Conservation (phyloP, 2,888 invertebrate genomes). For the Rhamphomyia laevipes region DNA sequence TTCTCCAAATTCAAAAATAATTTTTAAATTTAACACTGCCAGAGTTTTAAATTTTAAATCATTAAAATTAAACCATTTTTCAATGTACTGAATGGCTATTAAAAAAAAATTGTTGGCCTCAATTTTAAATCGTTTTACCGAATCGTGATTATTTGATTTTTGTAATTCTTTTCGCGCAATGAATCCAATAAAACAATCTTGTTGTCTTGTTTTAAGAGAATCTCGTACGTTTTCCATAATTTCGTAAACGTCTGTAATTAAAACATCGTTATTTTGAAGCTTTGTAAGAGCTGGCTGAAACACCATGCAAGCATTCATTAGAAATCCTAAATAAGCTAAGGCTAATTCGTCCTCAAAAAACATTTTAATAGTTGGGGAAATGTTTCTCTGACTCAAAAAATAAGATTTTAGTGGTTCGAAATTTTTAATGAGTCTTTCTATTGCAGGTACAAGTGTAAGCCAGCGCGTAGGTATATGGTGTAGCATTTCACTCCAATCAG, state of each 20-base stretch:
- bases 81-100: background rate
- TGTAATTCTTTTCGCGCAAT: background rate
- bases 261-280: background rate
- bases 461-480: conserved; percentile 1
- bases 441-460: background rate
- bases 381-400: conserved; percentile 1
- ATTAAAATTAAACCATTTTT: background rate
- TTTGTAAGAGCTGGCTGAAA: background rate
- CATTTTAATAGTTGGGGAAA: background rate
- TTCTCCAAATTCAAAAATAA: background rate
- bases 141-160: background rate
- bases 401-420: conserved; percentile 1
- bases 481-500: conserved; percentile 1
- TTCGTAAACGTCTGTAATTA: conserved; percentile 1
- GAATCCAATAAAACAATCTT: background rate
- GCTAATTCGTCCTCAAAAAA: conserved; percentile 2
- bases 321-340: background rate
- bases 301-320: conserved; percentile 1
- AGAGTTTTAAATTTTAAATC: background rate
- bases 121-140: background rate
- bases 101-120: background rate
- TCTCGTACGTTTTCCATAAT: conserved; percentile 2
- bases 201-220: conserved; percentile 1
- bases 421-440: conserved; percentile 1
- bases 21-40: background rate